phyloP scores from a whole-genome alignment of 1,140 invertebrate genomes.

The Brachystomella parvula region DNA sequence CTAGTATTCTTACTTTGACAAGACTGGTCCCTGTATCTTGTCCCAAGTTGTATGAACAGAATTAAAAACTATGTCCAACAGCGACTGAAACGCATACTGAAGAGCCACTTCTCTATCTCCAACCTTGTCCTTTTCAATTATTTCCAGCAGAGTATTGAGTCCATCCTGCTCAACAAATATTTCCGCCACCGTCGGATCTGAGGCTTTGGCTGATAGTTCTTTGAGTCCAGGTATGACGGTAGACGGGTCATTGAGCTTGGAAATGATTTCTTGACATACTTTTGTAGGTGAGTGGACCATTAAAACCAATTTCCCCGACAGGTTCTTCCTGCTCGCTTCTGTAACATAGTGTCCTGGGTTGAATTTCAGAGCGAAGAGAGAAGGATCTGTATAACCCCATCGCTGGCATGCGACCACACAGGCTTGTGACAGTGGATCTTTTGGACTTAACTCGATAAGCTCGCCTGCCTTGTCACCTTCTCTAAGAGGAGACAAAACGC shows the following conservation, averaged over 20 bases:
- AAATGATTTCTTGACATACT: conserved; percentile 30
- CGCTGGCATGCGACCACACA: conserved; percentile 20
- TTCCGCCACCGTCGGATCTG: conserved; percentile 31
- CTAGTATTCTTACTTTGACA: conserved; percentile 29
- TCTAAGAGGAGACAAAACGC: conserved; percentile 21
- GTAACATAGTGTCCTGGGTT: conserved; percentile 30
- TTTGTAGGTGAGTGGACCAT: conserved; percentile 27
- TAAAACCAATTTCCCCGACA: conserved; percentile 30
- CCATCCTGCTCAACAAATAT: conserved; percentile 28
- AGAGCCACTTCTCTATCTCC: conserved; percentile 21
- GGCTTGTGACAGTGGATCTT: conserved; percentile 24
- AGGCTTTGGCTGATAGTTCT: conserved; percentile 21
- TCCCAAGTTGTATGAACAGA: conserved; percentile 30
- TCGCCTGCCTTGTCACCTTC: conserved; percentile 30
- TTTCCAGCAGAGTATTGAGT: conserved; percentile 22
- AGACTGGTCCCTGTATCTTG: conserved; percentile 23
- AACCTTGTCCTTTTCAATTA: conserved; percentile 33
- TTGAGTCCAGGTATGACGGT: conserved; percentile 18
- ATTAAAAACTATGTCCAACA: conserved; percentile 29
- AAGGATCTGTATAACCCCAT: conserved; percentile 33
- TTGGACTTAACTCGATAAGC: conserved; percentile 17
- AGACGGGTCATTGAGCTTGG: conserved; percentile 21
- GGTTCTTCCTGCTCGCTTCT: conserved; percentile 29
- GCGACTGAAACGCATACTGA: conserved; percentile 21
- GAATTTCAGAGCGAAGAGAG: conserved; percentile 31